Conservation (phyloP, 2,888 invertebrate genomes). For the Lasiommata megera region DNA sequence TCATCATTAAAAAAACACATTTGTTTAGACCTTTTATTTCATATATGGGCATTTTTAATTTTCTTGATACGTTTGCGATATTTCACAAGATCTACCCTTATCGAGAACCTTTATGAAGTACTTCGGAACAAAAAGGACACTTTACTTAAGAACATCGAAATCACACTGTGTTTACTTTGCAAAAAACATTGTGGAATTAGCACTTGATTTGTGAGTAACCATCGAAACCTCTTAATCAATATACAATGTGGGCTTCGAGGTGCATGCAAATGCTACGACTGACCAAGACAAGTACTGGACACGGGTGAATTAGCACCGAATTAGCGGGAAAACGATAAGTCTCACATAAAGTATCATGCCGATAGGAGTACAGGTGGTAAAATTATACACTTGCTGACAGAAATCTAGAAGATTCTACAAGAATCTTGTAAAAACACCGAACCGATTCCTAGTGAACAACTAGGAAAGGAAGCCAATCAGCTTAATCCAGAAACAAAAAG, state of each 20-base stretch:
- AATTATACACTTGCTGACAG: not conserved
- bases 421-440: too few relatives aligned
- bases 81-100: not conserved
- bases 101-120: not conserved
- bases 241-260: conserved; percentile 3
- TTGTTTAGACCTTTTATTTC: too few relatives aligned
- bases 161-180: not conserved
- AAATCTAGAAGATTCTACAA: not conserved
- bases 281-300: conserved; percentile 12
- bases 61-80: too few relatives aligned
- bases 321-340: conserved; percentile 20
- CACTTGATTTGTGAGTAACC: not conserved
- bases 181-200: not conserved
- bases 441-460: too few relatives aligned
- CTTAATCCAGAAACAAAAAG: too few relatives aligned
- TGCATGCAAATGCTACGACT: conserved; percentile 6
- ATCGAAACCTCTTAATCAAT: conserved; percentile 2
- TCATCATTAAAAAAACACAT: not conserved
- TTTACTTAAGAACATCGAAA: not conserved
- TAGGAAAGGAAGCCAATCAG: too few relatives aligned
- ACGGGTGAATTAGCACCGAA: conserved; percentile 7
- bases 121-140: not conserved
- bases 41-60: too few relatives aligned
- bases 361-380: not conserved
- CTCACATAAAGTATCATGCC: not conserved